Base-by-base conservation (phyloP, 2,113 vertebrate genomes). In the Sebastes schlegelii region DNA sequence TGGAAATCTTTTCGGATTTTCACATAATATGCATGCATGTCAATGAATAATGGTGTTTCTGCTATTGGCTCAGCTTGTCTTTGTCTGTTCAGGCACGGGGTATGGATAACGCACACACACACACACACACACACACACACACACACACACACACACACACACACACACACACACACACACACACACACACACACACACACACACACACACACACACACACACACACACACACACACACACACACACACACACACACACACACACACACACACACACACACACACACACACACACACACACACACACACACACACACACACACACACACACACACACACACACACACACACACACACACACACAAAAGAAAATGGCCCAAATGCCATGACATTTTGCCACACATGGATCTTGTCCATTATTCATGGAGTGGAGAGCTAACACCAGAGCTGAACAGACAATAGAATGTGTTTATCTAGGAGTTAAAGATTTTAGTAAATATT, bases 311-410 rank as follows among this genome's bases (percentile, higher is more conserved):
- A 60, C 51, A 70, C 73, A 60, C 66, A 69, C 77, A 68, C 8
- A 67, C 68, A 64, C 54, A 23, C 1, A 52, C 64, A 65, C 66
- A 69, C 77, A 68, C 8, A 67, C 68, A 64, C 54, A 23, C 1
- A 52, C 64, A 65, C 72, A 79, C 43, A 66, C 40, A 72, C 62
- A 61, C 68, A 23, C 48, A 46, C 60, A 61, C 21, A 60, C 51
- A 70, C 73, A 60, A 72, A 79, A 66, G 62, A 74, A 75, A 74
- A 67, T 74, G 83, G 48, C 70, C 46, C 76, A 92, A 96, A 95
- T 93, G 91, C 84, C 90, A 87, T 94, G 94, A 94, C 95, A 95
- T 95, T 95, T 95, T 64, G 85, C 82, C 77, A 82, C 91, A 88
- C 83, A 72, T 83, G 74, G 79, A 81, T 77, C 68, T 65, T 21